phyloP scores from a whole-genome alignment of 1,140 invertebrate genomes.

The Nilaparvata lugens region DNA sequence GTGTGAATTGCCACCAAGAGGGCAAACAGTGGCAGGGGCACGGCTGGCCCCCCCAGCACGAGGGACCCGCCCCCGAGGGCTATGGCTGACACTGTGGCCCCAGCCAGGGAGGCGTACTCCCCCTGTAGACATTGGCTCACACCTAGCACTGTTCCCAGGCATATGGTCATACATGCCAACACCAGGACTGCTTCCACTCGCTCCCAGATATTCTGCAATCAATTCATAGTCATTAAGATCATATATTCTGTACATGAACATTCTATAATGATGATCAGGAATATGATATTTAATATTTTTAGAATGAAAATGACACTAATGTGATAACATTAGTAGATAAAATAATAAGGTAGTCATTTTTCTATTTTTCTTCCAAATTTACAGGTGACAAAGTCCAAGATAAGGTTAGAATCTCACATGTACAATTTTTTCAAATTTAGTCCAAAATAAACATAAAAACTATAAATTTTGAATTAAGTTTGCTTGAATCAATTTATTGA shows the following conservation, averaged over 20 bases:
- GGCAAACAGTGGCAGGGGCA: constrained; percentile 52
- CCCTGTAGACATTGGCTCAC: constrained; percentile 16
- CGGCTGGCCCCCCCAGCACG: constrained; percentile 42
- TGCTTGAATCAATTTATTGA: too few species aligned
- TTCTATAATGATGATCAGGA: not conserved
- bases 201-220: not conserved
- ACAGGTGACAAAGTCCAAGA: too few species aligned
- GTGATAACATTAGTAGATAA: too few species aligned
- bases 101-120: constrained; percentile 40
- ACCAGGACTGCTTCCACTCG: not conserved
- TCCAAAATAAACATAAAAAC: too few species aligned
- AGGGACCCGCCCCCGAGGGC: constrained; percentile 39
- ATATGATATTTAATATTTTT: too few species aligned
- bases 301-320: too few species aligned
- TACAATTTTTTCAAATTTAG: too few species aligned
- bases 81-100: constrained; percentile 40
- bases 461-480: too few species aligned
- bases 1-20: constrained; percentile 57
- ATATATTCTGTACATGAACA: not conserved
- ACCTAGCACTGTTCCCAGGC: not conserved
- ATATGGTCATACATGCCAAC: not conserved
- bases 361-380: too few species aligned
- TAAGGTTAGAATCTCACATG: too few species aligned
- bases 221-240: not conserved
- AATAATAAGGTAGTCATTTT: too few species aligned